These are phyloP conservation scores for Listrodromus nycthemerus DNA, from an alignment of 2,888 invertebrate species.

Conservation along the genomic window DNA sequence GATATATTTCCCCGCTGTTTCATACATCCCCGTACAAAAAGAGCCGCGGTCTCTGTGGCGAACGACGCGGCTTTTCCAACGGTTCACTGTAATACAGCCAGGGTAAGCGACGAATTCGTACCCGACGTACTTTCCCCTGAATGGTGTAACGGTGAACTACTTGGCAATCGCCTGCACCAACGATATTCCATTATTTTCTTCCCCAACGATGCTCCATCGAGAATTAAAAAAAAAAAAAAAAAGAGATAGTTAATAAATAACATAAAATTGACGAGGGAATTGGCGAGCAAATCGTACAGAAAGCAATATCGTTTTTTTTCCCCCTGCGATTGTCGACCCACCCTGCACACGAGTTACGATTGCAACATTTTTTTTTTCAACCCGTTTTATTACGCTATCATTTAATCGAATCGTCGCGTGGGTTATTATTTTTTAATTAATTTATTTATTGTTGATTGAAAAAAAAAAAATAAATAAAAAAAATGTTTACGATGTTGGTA, in stretches of 20 bases:
- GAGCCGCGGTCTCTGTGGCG: conserved; percentile 7
- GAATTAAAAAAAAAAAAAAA: conserved; percentile 6
- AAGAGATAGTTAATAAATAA: too few species aligned
- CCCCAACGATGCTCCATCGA: not conserved
- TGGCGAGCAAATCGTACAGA: not conserved
- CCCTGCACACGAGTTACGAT: conserved; percentile 10
- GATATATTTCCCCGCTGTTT: not conserved
- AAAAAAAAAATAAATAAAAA: conserved; percentile 16
- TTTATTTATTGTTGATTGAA: conserved; percentile 14
- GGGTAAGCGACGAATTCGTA: conserved; percentile 29
- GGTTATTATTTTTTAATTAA: conserved; percentile 6
- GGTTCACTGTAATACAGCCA: conserved; percentile 12
- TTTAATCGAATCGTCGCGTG: not conserved
- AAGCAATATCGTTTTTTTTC: not conserved
- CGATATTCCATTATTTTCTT: conserved; percentile 13
- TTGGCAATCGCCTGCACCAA: not conserved
- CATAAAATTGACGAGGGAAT: not conserved
- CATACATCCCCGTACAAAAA: conserved; percentile 23
- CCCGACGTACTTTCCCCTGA: conserved; percentile 4
- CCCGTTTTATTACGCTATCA: not conserved
- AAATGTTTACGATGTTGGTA: conserved; percentile 8
- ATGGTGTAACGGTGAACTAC: not conserved
- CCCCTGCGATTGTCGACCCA: conserved; percentile 1
- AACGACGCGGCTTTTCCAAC: conserved; percentile 22
- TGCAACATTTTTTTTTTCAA: not conserved